phyloP scores from a whole-genome alignment of 2,113 vertebrate species.

The Probosciger aterrimus region DNA sequence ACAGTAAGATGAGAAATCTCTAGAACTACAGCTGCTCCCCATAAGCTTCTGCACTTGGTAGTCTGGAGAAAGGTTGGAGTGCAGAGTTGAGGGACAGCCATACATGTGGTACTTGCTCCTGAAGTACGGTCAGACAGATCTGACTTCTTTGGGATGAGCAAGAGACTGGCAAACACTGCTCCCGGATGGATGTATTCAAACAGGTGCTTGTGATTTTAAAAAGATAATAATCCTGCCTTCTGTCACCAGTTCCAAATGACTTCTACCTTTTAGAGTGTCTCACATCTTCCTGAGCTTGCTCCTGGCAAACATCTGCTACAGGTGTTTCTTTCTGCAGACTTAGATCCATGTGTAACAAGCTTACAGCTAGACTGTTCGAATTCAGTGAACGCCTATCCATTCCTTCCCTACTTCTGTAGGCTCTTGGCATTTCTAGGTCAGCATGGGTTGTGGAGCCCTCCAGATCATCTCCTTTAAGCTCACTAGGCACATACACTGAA shows the following conservation, averaged over 20 bases:
- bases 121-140: not conserved
- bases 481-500: not conserved
- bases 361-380: not conserved
- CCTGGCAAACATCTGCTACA: not conserved
- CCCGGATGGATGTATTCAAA: not conserved
- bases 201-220: not conserved
- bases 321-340: not conserved
- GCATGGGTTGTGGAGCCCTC: not conserved
- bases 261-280: not conserved
- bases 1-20: not conserved
- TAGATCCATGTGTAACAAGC: fast-evolving
- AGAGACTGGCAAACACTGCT: not conserved
- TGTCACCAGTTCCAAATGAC: not conserved
- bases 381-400: not conserved
- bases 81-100: not conserved
- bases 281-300: not conserved
- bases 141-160: not conserved
- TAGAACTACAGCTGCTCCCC: not conserved
- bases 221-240: not conserved
- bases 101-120: fast-evolving
- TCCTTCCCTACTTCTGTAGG: not conserved
- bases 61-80: not conserved
- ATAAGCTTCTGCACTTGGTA: fast-evolving
- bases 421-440: not conserved
- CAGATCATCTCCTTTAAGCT: not conserved